Base-by-base conservation (phyloP, 2,113 vertebrate genomes). In the Cavia porcellus region DNA sequence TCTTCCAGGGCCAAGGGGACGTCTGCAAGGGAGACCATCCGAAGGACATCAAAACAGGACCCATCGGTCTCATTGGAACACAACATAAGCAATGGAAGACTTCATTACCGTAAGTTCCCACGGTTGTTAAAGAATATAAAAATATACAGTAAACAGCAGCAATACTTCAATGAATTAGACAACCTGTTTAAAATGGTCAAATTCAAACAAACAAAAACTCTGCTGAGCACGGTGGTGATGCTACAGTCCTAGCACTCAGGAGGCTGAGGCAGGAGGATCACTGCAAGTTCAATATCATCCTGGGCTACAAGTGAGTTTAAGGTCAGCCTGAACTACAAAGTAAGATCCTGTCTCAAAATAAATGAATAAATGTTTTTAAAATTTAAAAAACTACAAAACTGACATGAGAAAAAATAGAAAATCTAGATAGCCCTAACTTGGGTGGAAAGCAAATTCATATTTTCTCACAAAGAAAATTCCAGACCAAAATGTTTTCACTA, bases 391-490 rank as follows among this genome's bases (percentile, higher is more conserved):
- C 14, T 59, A 42, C 15, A 5, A 79, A 90, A 96, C 17, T 90
- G 72, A 80, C 62, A 72, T 79, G 47, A 79, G 25, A 57, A 83
- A 42, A 92, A 61, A 45, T 0, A 72, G 42, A 96, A 79, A 81
- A 80, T 47, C 42, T n/a, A 7, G 30, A 50, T 19, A 62, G 10
- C 35, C 52, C 25, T 59, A 75, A 75, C 5, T 45, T 66, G 15
- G 5, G 22, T 38, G 45, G 45, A 83, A 88, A 64, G 1, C 64
- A 28, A 57, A 75, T 87, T 82, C 19, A 64, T 30, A 68, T 3
- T 57, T 77, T 57, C 75, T 80, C n/a, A 66, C 79, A 57, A 75
- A 82, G 55, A 82, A 92, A 84, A 62, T 35, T 47, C 72, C 72
- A 77, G 72, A 57, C 87, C 42, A 35, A 62, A 30, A 89, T 10